Evolutionary conservation across 2,113 vertebrate species (phyloP).

Genomic region (Rhineura floridana): DNA sequence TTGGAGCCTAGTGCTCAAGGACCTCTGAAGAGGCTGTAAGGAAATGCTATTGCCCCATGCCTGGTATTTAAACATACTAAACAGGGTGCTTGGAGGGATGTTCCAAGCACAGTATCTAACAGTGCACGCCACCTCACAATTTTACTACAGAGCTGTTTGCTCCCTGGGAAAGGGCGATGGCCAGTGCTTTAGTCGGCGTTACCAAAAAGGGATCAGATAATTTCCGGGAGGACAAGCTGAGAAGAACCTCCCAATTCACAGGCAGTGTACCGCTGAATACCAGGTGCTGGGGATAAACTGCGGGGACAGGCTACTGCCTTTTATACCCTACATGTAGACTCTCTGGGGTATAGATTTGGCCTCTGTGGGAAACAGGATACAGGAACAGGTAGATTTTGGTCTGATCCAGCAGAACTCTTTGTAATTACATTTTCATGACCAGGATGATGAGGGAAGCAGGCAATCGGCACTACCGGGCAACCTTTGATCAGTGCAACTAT

Average conservation of each 20-base stretch:
- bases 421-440: not conserved
- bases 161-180: not conserved
- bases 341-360: not conserved
- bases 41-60: not conserved
- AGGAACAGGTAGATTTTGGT: not conserved
- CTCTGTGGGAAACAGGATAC: not conserved
- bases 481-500: not conserved
- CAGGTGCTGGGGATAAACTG: not conserved
- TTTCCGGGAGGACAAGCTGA: not conserved
- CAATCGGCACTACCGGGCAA: not conserved
- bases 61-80: not conserved
- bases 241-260: not conserved
- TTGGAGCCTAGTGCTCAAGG: not conserved
- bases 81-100: not conserved
- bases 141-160: not conserved
- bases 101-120: not conserved
- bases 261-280: not conserved
- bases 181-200: not conserved
- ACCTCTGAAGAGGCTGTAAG: not conserved
- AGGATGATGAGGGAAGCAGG: not conserved
- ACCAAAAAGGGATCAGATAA: not conserved
- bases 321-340: not conserved
- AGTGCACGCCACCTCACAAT: too few species aligned
- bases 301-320: not conserved
- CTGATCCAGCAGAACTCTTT: not conserved